A percentile compares a stretch with the other conserved stretches of the same genome.
phyloP scores from a whole-genome alignment of 2,797 vertebrate species.

The Vireo griseus region DNA sequence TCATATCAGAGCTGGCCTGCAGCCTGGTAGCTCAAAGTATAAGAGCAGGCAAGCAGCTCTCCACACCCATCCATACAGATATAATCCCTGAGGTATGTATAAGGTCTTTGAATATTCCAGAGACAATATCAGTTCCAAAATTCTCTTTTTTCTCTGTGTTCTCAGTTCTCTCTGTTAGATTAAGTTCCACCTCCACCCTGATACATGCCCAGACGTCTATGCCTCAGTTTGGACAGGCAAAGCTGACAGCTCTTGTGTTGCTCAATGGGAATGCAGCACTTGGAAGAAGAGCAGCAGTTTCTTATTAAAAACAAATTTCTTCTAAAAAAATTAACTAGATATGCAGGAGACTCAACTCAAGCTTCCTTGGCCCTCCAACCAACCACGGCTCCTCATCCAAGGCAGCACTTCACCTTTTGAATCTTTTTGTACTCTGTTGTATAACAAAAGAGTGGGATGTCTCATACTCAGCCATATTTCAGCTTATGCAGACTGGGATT shows the following conservation, averaged over 20 bases:
- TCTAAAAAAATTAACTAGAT: neutral
- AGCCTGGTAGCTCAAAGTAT: neutral
- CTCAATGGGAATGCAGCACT: neutral
- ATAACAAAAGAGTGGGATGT: neutral
- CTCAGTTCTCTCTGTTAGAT: neutral
- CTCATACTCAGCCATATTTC: neutral
- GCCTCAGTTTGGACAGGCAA: neutral
- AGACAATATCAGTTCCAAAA: neutral
- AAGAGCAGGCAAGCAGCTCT: neutral
- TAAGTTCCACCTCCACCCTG: neutral
- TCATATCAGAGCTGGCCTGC: neutral
- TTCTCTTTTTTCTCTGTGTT: neutral
- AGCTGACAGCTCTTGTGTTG: neutral
- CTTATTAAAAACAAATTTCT: neutral
- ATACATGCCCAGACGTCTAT: neutral
- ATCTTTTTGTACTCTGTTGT: neutral
- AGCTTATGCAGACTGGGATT: neutral
- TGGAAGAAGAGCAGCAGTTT: neutral
- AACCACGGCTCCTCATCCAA: neutral
- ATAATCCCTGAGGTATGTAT: neutral
- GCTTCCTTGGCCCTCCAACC: neutral
- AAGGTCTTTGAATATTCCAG: neutral
- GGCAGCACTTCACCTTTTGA: neutral
- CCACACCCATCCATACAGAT: neutral
- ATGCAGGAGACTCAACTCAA: neutral